Evolutionary conservation across 2,113 vertebrate species (phyloP), one percentile per base, ranked within the genome.

Genomic region (Beaufortia kweichowensis): DNA sequence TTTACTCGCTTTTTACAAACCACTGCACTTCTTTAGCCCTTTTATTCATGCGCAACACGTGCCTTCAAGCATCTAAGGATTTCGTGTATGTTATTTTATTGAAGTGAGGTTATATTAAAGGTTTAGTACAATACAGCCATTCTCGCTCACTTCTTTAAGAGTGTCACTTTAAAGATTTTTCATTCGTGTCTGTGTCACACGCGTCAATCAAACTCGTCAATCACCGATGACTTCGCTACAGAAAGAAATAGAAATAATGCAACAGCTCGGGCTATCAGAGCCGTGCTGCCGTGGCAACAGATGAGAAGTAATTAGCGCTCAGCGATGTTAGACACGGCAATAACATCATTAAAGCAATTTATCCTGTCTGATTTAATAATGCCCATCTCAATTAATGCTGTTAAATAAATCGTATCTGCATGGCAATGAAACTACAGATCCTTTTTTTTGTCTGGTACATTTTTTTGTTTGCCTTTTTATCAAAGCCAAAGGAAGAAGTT

Each of bases 291-390:
- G 39, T 48, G 48, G 76, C 75, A 66, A 76, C 81, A 67, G 65
- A 79, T 35, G 67, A 75, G 76, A 78, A 59, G 82, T 78, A 76
- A 83, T 83, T 85, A 85, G 67, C 61, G 46, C 29, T 70, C 50
- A 23, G 72, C 68, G 66, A 79, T 79, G 78, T 64, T 57, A 79
- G 75, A 78, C 79, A 79, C 46, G 74, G 81, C 79, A 76, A 77
- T 77, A 59, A 72, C 79, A 75, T 81, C 73, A 81, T 82, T 81
- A 79, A 72, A 59, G 80, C 76, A 39, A 82, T 85, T 82, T 76
- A 85, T 85, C 75, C 64, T 64, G 55, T 35, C 70, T 61, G 39
- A 78, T 79, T 81, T 81, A 81, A 79, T 60, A 57, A 75, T 26
- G 57, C 74, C 60, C 26, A 35, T 65, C 80, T 85, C 80, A 79